Percentiles rank a stretch among this genome's conserved stretches.
Evolutionary conservation across 2,888 invertebrate genomes (phyloP).

Genomic region (Cremastinae sp.): DNA sequence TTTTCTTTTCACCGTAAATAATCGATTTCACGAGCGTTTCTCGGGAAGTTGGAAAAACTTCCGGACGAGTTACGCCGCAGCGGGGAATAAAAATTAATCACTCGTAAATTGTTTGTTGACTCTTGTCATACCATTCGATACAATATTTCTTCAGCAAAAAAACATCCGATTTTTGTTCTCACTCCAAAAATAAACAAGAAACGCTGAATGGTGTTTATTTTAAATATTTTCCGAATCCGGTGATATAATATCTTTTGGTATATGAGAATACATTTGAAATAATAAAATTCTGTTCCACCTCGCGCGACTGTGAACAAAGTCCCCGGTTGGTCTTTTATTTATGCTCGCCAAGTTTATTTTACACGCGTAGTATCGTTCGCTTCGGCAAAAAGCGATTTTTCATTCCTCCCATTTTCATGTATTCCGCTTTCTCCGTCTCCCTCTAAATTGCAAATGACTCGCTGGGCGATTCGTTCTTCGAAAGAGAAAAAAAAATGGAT

Average conservation of each 20-base stretch:
- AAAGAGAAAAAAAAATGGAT: conserved; percentile 21
- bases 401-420: conserved; percentile 39
- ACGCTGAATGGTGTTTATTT: too few relatives aligned
- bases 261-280: too few relatives aligned
- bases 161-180: background rate
- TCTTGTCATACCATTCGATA: background rate
- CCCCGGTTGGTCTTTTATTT: background rate
- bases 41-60: too few relatives aligned
- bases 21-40: conserved; percentile 4
- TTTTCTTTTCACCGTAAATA: conserved; percentile 15
- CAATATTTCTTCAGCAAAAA: too few relatives aligned
- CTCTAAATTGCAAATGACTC: conserved; percentile 34
- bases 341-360: background rate
- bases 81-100: background rate
- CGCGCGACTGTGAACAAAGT: too few relatives aligned
- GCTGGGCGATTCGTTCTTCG: conserved; percentile 4
- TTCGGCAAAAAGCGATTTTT: conserved; percentile 15
- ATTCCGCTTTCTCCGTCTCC: conserved; percentile 7
- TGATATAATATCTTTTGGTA: too few relatives aligned
- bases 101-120: too few relatives aligned
- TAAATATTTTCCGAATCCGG: too few relatives aligned
- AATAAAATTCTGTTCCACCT: too few relatives aligned
- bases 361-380: conserved; percentile 20
- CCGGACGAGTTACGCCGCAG: background rate
- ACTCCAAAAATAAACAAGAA: background rate